Evolutionary conservation across 2,888 invertebrate genomes (phyloP).

Genomic region (Hirtodrosophila trivittata): DNA sequence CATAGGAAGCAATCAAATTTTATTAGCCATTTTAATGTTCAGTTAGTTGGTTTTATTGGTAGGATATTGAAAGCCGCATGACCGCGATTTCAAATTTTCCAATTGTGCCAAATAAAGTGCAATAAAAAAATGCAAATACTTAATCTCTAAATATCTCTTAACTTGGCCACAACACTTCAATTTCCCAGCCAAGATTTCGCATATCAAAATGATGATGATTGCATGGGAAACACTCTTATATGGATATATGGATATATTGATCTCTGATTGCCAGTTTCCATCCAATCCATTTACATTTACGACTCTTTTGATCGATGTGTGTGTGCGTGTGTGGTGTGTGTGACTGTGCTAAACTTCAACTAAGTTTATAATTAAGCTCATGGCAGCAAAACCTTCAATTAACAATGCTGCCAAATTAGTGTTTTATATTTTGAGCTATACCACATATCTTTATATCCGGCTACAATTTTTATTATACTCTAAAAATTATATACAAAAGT

Average conservation of each 20-base stretch:
- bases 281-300: constrained; percentile 35
- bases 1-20: constrained; percentile 46
- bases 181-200: constrained; percentile 23
- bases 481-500: no score
- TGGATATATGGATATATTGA: constrained; percentile 14
- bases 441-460: no score
- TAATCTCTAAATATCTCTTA: background rate
- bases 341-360: no score
- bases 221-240: constrained; percentile 36
- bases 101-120: constrained; percentile 53
- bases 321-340: background rate
- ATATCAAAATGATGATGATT: constrained; percentile 42
- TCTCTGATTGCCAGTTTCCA: constrained; percentile 39
- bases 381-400: no score
- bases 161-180: constrained; percentile 2
- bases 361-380: no score
- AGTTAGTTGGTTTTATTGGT: constrained; percentile 27
- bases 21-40: constrained; percentile 46
- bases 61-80: constrained; percentile 50
- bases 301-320: background rate
- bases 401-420: no score
- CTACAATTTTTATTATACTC: no score
- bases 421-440: no score
- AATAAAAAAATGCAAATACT: constrained; percentile 31
- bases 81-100: constrained; percentile 40